These are phyloP conservation scores for Bombus sylvicola DNA, from an alignment of 1,140 invertebrate genomes.

Conservation along the genomic window DNA sequence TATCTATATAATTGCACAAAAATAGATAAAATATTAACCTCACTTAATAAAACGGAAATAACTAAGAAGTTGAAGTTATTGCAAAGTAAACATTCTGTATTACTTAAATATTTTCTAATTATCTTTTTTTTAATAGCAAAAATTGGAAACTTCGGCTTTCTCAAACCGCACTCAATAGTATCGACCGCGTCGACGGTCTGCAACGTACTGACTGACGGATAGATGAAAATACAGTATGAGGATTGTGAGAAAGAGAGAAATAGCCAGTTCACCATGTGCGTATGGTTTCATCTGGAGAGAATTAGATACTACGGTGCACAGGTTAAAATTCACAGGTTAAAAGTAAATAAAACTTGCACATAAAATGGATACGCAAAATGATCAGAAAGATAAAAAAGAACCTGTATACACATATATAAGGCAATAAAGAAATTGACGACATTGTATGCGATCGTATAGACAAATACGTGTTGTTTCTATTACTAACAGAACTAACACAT, in stretches of 20 bases:
- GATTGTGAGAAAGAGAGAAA: slow-evolving; percentile 44
- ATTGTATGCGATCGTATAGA: neutral
- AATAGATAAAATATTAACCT: neutral
- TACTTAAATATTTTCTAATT: neutral
- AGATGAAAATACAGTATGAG: slow-evolving; percentile 48
- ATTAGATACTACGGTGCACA: too few species aligned
- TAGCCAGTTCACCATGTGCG: slow-evolving; percentile 45
- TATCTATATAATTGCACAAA: neutral
- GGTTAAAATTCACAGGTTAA: neutral
- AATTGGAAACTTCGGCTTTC: too few species aligned
- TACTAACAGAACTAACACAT: neutral
- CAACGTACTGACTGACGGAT: slow-evolving; percentile 57
- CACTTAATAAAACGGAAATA: neutral
- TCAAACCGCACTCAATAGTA: neutral
- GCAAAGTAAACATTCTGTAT: neutral
- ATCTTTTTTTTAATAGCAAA: neutral
- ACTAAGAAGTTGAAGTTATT: neutral
- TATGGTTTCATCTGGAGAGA: neutral
- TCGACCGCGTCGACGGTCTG: slow-evolving; percentile 46
- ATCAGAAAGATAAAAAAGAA: neutral
- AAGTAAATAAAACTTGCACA: neutral
- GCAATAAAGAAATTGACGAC: neutral
- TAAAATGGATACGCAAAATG: neutral
- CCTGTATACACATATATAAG: neutral
- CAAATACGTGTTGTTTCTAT: neutral